phyloP scores from a whole-genome alignment of 2,797 vertebrate species.

The Spheniscus humboldti region DNA sequence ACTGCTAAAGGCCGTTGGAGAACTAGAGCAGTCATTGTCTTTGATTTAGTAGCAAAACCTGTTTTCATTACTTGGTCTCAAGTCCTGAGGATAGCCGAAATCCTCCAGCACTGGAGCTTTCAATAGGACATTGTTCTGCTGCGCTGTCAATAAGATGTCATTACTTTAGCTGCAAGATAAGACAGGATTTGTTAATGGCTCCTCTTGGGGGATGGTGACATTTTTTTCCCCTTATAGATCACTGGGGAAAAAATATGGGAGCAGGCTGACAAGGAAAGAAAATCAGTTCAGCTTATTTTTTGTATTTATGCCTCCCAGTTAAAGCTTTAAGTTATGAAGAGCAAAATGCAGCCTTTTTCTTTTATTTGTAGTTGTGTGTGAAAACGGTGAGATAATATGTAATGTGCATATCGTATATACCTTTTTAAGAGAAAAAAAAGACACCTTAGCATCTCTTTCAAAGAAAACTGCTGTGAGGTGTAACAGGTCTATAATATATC shows the following conservation, averaged over 20 bases:
- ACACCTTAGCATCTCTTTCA: not conserved
- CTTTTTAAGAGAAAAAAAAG: not conserved
- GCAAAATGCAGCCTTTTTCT: not conserved
- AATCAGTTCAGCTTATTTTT: not conserved
- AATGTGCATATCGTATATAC: not conserved
- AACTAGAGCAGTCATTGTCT: not conserved
- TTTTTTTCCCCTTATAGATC: not conserved
- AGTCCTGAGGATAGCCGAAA: slow-evolving; percentile 19
- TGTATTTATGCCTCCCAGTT: not conserved
- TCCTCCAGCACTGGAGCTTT: slow-evolving; percentile 19
- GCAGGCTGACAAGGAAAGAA: not conserved
- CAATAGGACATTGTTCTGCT: slow-evolving; percentile 33
- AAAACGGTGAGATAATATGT: not conserved
- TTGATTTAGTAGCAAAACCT: slow-evolving; percentile 25
- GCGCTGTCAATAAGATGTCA: slow-evolving; percentile 43
- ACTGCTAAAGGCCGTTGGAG: not conserved
- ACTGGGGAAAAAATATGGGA: not conserved
- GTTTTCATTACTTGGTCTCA: slow-evolving; percentile 31
- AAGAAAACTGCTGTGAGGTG: not conserved
- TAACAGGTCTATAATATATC: not conserved
- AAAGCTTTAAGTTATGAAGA: not conserved
- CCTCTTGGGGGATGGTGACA: not conserved
- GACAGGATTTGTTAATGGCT: slow-evolving; percentile 43
- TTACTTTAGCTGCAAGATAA: slow-evolving; percentile 37
- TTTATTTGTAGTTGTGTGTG: not conserved